Conservation (phyloP, 2,888 invertebrate species). For the Noctua fimbriata region DNA sequence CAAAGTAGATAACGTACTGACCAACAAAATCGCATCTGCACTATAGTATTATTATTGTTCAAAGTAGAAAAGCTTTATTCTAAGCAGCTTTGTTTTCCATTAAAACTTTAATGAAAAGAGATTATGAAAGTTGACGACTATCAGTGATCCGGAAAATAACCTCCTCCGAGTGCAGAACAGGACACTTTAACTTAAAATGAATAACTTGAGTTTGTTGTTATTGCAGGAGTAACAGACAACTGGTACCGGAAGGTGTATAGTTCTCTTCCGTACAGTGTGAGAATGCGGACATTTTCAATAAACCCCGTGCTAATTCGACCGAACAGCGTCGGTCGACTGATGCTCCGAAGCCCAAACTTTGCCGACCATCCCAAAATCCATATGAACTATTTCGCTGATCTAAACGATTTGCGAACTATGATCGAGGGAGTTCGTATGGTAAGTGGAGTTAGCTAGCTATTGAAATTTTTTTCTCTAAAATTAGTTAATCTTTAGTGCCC, state of each 20-base stretch:
- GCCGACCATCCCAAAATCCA: constrained; percentile 94
- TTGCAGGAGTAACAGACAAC: constrained; percentile 90
- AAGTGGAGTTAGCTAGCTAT: constrained; percentile 4
- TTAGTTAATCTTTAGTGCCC: not conserved
- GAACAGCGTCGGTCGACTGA: constrained; percentile 93
- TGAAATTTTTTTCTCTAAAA: not conserved
- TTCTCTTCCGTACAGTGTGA: constrained; percentile 80
- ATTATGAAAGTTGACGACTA: constrained; percentile 33
- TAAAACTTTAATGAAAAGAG: constrained; percentile 44
- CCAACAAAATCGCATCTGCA: not conserved
- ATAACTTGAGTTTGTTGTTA: constrained; percentile 35
- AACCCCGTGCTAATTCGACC: constrained; percentile 94
- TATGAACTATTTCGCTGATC: constrained; percentile 95
- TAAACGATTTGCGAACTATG: constrained; percentile 93
- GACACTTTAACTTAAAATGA: constrained; percentile 29
- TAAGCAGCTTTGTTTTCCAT: constrained; percentile 37
- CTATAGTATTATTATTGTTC: not conserved
- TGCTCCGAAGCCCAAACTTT: constrained; percentile 93
- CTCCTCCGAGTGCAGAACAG: constrained; percentile 1
- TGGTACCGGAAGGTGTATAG: constrained; percentile 90
- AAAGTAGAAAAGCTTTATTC: constrained; percentile 6
- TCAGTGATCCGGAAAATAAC: constrained; percentile 47
- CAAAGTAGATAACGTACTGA: not conserved
- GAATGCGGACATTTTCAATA: constrained; percentile 91
- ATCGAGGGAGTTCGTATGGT: constrained; percentile 94